These are phyloP conservation scores for Archilochus colubris DNA, from an alignment of 2,113 vertebrate genomes.

Conservation along the genomic window DNA sequence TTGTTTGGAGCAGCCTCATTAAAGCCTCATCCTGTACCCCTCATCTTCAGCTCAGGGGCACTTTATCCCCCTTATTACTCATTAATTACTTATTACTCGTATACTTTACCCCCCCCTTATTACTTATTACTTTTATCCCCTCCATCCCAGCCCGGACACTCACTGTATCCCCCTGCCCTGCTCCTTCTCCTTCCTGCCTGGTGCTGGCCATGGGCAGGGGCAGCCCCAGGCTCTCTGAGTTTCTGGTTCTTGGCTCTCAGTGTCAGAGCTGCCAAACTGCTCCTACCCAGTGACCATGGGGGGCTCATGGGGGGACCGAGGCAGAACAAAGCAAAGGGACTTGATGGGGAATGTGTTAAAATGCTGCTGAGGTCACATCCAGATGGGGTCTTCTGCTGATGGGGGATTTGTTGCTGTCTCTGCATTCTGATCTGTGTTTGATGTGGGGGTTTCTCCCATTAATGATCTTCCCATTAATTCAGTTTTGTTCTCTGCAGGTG, in stretches of 20 bases:
- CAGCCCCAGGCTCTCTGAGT: neutral
- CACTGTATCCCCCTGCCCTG: fast-evolving
- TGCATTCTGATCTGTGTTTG: neutral
- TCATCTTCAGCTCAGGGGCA: neutral
- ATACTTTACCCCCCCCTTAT: too few species aligned
- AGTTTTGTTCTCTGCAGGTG: slow-evolving; percentile 77
- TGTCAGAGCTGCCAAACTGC: neutral
- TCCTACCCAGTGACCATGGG: neutral
- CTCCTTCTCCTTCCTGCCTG: fast-evolving
- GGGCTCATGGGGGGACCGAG: neutral
- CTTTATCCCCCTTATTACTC: neutral
- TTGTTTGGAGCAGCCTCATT: neutral
- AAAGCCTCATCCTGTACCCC: neutral
- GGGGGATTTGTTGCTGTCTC: neutral
- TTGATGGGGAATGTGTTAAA: neutral
- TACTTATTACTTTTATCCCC: neutral
- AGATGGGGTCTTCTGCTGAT: neutral
- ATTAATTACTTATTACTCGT: too few species aligned
- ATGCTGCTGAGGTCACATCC: fast-evolving
- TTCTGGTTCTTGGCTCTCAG: neutral
- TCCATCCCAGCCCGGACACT: fast-evolving
- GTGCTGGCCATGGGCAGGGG: neutral
- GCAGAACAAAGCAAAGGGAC: neutral
- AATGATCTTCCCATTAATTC: neutral
- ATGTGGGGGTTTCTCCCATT: too few species aligned